phyloP scores from a whole-genome alignment of 2,888 invertebrate genomes.

The Clusia tigrina region DNA sequence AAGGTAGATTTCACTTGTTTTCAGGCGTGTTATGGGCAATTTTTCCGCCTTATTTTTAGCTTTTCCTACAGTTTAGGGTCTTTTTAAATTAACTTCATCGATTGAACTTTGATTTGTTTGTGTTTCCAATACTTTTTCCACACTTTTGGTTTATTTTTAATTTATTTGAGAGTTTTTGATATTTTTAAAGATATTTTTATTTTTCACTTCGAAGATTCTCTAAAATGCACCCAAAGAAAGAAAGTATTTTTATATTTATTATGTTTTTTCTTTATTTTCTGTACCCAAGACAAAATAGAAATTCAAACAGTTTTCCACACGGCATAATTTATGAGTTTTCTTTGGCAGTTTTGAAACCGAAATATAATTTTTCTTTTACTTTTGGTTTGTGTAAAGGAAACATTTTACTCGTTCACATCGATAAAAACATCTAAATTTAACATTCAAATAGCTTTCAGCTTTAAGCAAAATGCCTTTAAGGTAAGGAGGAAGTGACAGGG shows the following conservation, averaged over 20 bases:
- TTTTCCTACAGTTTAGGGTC: neutral
- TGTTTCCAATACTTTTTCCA: neutral
- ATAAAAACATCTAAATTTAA: slow-evolving; percentile 27
- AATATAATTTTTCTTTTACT: neutral
- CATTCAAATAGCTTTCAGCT: neutral
- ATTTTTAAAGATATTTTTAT: neutral
- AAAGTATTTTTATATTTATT: slow-evolving; percentile 43
- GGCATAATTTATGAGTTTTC: slow-evolving; percentile 54
- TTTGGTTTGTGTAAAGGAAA: slow-evolving; percentile 2
- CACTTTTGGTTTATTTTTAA: neutral
- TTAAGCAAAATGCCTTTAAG: too few relatives aligned
- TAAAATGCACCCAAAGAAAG: too few relatives aligned
- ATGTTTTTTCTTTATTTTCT: slow-evolving; percentile 41
- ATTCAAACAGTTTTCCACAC: slow-evolving; percentile 1
- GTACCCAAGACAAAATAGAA: neutral
- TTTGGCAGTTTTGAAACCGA: slow-evolving; percentile 28
- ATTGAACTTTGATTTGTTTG: neutral
- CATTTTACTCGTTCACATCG: slow-evolving; percentile 17
- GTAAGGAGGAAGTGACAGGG: too few relatives aligned
- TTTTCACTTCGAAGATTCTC: slow-evolving; percentile 44
- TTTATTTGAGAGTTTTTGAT: neutral
- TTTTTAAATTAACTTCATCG: neutral
- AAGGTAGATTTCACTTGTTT: slow-evolving; percentile 39
- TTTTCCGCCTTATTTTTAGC: slow-evolving; percentile 3
- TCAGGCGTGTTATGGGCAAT: neutral